Base-by-base conservation (phyloP, 2,888 invertebrate species). In the Baccha elongata region DNA sequence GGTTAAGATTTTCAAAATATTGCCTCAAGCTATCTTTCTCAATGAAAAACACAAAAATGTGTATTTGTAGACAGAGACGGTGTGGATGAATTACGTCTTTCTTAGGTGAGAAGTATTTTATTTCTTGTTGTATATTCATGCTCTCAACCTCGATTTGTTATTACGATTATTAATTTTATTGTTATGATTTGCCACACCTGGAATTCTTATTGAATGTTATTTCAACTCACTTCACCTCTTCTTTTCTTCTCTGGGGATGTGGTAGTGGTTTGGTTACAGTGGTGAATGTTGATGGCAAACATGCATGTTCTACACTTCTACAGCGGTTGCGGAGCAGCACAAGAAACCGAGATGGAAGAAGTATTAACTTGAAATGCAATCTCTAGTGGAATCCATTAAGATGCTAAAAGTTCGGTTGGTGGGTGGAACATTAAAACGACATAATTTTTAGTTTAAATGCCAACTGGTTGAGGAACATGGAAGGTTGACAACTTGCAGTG, bases 101-200 rank as follows among this genome's bases (percentile, higher is more conserved):
- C 53, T 11, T 35, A 15, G 23, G 26, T 52, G 35, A 55, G 21
- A 26, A 53, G 40, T n/a, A 71, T 62, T 52, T 62, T 52, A 32
- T 15, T 40, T 44, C 5, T n/a, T 5, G 6, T 26, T 26, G 13
- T 17, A n/a, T 67, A 65, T 58, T 58, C 48, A 58, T 64, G 64
- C 32, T 62, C 52, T 48, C 65, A 60, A 76, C 60, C 71, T 53
- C 62, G 71, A 72, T 76, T 76, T 67, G 72, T 78, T 83, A 68
- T 83, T 68, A 78, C 67, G 65, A 72, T 73, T 83, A 78, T 78
- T 71, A 78, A 76, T 83, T 64, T 83, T 68, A 73, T 78, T 74
- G 58, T 78, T 83, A 78, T 83, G 78, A 78, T 72, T 76, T 68
- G 72, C 78, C 83, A 78, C 83, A 83, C 83, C 83, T 83, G 78